Evolutionary conservation across 2,888 invertebrate species (phyloP), one percentile per base, ranked within the genome.

Genomic region (Sarcophaga subvicina): DNA sequence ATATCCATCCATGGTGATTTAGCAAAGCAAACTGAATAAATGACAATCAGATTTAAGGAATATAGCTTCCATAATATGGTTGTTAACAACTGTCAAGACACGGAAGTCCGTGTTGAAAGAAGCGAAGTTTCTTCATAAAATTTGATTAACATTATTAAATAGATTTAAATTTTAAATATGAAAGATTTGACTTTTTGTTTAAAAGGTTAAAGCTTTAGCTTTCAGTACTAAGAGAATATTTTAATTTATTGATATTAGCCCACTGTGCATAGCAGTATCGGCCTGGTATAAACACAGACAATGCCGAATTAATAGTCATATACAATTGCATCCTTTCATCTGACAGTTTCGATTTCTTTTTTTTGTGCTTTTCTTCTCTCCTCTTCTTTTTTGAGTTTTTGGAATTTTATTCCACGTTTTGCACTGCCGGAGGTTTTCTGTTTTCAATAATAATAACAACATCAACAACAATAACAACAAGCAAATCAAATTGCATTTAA

Each of bases 401-500:
- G 11, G 12, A 25, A 22, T 70, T 20, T 73, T 8, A 67, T 47
- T 73, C 37, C 11, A 3, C 62, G n/a, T 22, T 76, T 71, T 49
- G 47, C 27, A 47, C 20, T 71, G 76, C 78, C 82, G 59, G 77
- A 79, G 76, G 71, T 83, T 66, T 71, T 49, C 5, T 64, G 17
- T 62, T 71, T 25, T 47, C 66, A 76, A 67, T 27, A 71, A 63
- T 45, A 20, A 47, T n/a, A 54, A 64, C 37, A 37, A 6, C 37
- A 37, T 6, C 37, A 37, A 37, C 17, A 71, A 63, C 17, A 20
- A 47, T n/a, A 54, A 64, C 70, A 75, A 77, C 75, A 71, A 67
- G 11, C 78, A 70, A 79, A 86, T 86, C 79, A 82, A 86, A 86
- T 76, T 83, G 67, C 71, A 71, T 83, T 67, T 86, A 86, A 86